These are phyloP conservation scores for Nysson spinosus DNA, from an alignment of 2,888 invertebrate genomes.

Conservation along the genomic window DNA sequence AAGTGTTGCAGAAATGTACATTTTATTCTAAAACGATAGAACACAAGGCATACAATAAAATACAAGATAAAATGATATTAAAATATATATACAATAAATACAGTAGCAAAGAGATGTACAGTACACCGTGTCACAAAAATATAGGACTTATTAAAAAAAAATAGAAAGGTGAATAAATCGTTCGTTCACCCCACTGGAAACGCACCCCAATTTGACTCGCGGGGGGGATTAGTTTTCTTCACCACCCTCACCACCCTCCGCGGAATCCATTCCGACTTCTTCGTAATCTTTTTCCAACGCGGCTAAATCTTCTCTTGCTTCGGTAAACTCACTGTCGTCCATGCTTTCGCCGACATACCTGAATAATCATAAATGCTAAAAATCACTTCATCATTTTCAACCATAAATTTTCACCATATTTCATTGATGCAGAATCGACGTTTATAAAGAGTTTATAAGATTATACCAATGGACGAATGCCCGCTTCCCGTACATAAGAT, in stretches of 20 bases:
- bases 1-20: too few species aligned
- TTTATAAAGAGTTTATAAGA: too few species aligned
- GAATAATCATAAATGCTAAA: slow-evolving; percentile 1
- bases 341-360: slow-evolving; percentile 68
- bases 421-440: too few species aligned
- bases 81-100: too few species aligned
- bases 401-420: too few species aligned
- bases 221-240: slow-evolving; percentile 79
- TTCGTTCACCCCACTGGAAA: slow-evolving; percentile 6
- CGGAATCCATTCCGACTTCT: slow-evolving; percentile 92
- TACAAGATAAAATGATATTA: too few species aligned
- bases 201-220: background rate
- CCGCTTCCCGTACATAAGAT: slow-evolving; percentile 82
- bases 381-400: background rate
- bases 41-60: too few species aligned
- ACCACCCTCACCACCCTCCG: slow-evolving; percentile 88
- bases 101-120: slow-evolving; percentile 36
- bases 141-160: slow-evolving; percentile 12
- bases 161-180: background rate
- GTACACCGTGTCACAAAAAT: too few species aligned
- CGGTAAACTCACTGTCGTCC: slow-evolving; percentile 70
- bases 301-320: slow-evolving; percentile 80
- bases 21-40: too few species aligned
- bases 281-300: slow-evolving; percentile 93
- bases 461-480: slow-evolving; percentile 84